These are phyloP conservation scores for Sebastes baramenuke DNA, from an alignment of 2,797 vertebrate species.

Conservation along the genomic window DNA sequence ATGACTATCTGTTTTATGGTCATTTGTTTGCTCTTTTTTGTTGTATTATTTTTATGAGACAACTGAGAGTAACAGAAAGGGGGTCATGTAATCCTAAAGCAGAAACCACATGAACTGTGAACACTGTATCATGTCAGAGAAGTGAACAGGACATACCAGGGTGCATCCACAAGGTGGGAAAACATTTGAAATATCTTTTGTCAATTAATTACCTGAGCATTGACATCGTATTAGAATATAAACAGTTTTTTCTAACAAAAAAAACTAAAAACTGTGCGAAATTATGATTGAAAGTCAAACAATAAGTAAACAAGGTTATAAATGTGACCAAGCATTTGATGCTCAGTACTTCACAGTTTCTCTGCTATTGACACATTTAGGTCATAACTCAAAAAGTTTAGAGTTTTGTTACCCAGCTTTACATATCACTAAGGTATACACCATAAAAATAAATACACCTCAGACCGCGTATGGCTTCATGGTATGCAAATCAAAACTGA, in stretches of 20 bases:
- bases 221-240: neutral
- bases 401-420: neutral
- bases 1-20: neutral
- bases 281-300: neutral
- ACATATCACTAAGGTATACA: neutral
- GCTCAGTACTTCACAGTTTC: neutral
- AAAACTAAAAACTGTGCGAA: neutral
- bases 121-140: neutral
- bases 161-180: neutral
- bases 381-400: neutral
- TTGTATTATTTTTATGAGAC: constrained; percentile 1
- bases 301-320: neutral
- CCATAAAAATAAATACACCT: neutral
- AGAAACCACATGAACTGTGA: neutral
- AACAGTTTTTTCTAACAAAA: neutral
- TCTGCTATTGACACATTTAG: neutral
- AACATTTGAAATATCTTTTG: neutral
- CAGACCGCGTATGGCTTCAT: neutral
- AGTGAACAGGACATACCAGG: neutral
- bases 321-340: neutral
- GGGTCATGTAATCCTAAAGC: neutral
- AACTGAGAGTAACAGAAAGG: neutral
- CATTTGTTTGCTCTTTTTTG: neutral
- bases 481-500: neutral
- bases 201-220: neutral